Percentiles rank a stretch among this genome's conserved stretches.
Conservation (phyloP, 2,888 invertebrate species). For the Nephrotoma flavescens region DNA sequence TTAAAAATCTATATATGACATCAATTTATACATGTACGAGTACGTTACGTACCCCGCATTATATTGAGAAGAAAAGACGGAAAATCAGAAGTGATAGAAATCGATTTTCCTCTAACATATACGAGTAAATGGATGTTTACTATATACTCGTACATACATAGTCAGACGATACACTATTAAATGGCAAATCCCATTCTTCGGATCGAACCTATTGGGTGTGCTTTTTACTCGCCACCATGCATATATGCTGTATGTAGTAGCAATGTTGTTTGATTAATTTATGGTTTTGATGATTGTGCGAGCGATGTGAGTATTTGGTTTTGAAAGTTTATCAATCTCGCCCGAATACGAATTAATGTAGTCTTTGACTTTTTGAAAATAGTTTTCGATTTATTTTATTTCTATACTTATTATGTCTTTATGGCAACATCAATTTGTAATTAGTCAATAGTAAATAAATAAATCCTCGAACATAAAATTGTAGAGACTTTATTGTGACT, state of each 20-base stretch:
- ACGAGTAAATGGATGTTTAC: not conserved
- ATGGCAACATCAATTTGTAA: not conserved
- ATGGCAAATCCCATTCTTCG: not conserved
- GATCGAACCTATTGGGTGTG: not conserved
- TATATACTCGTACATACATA: not conserved
- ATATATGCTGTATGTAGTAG: not conserved
- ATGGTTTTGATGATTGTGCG: not conserved
- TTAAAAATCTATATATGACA: not conserved
- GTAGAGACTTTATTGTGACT: no score
- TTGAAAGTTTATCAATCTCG: not conserved
- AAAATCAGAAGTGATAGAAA: not conserved
- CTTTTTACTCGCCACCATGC: not conserved
- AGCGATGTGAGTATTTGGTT: not conserved
- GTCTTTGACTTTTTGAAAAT: not conserved
- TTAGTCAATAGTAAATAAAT: not conserved
- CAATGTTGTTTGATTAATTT: not conserved
- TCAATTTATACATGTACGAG: not conserved
- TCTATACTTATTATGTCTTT: not conserved
- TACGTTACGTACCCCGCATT: not conserved
- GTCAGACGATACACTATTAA: not conserved
- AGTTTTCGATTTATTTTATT: not conserved
- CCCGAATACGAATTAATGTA: not conserved
- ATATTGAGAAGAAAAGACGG: not conserved
- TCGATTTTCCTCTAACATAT: not conserved
- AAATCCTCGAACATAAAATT: not conserved